Percentiles rank a stretch among this genome's conserved stretches.
Conservation (phyloP, 2,113 vertebrate species). For the Leptobrachium leishanense region DNA sequence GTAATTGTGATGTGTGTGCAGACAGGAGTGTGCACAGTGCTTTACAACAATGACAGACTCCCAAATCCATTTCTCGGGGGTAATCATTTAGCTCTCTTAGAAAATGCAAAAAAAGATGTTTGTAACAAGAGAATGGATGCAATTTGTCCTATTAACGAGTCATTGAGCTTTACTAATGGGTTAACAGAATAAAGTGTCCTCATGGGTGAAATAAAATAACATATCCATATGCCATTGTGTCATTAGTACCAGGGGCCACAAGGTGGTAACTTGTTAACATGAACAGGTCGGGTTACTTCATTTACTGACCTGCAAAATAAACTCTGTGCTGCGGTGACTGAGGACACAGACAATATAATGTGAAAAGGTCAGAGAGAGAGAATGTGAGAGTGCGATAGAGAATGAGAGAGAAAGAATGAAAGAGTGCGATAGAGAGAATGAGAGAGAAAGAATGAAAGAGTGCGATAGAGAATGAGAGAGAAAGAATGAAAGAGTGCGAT, state of each 20-base stretch:
- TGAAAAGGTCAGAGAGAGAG: too few relatives aligned
- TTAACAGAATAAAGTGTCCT: constrained; percentile 52
- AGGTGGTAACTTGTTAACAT: background rate
- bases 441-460: too few relatives aligned
- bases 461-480: too few relatives aligned
- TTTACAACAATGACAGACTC: constrained; percentile 14
- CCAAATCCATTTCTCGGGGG: constrained; percentile 22
- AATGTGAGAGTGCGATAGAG: too few relatives aligned
- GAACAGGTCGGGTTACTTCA: constrained; percentile 24
- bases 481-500: too few relatives aligned
- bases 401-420: too few relatives aligned
- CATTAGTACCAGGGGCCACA: constrained; percentile 12
- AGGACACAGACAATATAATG: too few relatives aligned
- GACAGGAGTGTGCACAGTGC: background rate
- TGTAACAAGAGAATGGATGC: constrained; percentile 47
- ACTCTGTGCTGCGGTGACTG: too few relatives aligned
- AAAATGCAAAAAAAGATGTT: constrained; percentile 25
- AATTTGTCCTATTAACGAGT: constrained; percentile 46
- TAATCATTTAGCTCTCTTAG: constrained; percentile 39
- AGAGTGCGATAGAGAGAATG: too few relatives aligned
- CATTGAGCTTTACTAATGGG: constrained; percentile 43
- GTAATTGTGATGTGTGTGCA: background rate
- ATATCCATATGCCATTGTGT: constrained; percentile 50
- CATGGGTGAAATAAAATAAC: constrained; percentile 52
- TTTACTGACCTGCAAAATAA: background rate